A percentile compares a stretch with the other conserved stretches of the same genome.
phyloP scores from a whole-genome alignment of 2,113 vertebrate genomes.

The Capra hircus region DNA sequence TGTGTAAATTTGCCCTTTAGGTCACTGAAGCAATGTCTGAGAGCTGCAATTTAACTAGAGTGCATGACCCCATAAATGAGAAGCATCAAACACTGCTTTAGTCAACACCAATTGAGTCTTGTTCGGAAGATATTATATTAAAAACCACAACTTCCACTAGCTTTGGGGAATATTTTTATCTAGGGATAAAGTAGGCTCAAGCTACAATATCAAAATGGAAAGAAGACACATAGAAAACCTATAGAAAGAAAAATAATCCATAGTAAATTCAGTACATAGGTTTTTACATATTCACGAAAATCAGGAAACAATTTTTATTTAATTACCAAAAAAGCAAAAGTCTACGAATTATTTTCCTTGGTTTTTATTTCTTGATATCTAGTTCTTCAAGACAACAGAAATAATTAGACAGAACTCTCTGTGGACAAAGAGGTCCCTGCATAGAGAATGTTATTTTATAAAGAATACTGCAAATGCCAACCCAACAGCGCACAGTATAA shows the following conservation, averaged over 20 bases:
- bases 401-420: constrained; percentile 36
- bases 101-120: neutral
- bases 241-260: neutral
- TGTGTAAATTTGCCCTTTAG: neutral
- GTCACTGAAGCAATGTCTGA: neutral
- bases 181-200: neutral
- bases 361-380: neutral
- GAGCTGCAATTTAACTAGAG: neutral
- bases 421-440: neutral
- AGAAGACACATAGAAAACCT: neutral
- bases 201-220: neutral
- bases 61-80: neutral
- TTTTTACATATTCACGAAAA: neutral
- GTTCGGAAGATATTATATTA: neutral
- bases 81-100: neutral
- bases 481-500: neutral
- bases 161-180: constrained; percentile 14
- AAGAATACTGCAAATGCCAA: constrained; percentile 16
- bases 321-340: constrained; percentile 1
- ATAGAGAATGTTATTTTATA: neutral
- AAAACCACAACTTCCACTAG: neutral
- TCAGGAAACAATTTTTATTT: neutral
- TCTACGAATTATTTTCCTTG: constrained; percentile 1
- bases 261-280: neutral
- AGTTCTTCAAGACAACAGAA: constrained; percentile 28